phyloP scores from a whole-genome alignment of 2,797 vertebrate genomes.

The Halcyon badia region DNA sequence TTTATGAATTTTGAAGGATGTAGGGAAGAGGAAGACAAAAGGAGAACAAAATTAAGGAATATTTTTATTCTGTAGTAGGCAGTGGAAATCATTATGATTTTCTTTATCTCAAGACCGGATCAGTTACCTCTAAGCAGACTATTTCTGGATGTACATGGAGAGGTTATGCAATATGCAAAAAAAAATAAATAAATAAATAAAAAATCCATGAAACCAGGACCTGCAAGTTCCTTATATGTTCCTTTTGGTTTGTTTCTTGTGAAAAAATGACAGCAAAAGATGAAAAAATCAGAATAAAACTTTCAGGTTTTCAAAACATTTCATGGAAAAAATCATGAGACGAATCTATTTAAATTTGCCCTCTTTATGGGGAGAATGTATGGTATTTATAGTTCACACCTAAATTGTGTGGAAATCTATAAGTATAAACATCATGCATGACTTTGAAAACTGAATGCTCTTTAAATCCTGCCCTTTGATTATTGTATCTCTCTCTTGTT shows the following conservation, averaged over 20 bases:
- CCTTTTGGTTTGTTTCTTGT: neutral
- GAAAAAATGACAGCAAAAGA: neutral
- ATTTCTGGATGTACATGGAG: neutral
- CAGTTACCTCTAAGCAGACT: neutral
- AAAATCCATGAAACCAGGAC: neutral
- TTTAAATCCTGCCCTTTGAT: neutral
- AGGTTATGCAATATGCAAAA: neutral
- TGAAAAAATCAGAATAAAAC: neutral
- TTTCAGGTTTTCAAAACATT: neutral
- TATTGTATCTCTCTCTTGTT: neutral
- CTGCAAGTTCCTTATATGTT: neutral
- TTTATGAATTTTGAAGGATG: neutral
- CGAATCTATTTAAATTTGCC: neutral
- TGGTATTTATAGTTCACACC: neutral
- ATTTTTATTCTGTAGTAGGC: neutral
- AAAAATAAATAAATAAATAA: neutral
- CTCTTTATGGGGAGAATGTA: neutral
- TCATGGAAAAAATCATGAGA: neutral
- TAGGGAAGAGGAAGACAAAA: neutral
- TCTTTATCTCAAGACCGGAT: neutral
- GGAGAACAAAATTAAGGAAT: neutral
- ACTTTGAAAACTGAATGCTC: neutral
- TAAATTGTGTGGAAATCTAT: neutral
- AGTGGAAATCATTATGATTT: neutral
- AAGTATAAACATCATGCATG: neutral